Evolutionary conservation across 2,113 vertebrate genomes (phyloP), one percentile per base, ranked within the genome.

Genomic region (Etheostoma spectabile): DNA sequence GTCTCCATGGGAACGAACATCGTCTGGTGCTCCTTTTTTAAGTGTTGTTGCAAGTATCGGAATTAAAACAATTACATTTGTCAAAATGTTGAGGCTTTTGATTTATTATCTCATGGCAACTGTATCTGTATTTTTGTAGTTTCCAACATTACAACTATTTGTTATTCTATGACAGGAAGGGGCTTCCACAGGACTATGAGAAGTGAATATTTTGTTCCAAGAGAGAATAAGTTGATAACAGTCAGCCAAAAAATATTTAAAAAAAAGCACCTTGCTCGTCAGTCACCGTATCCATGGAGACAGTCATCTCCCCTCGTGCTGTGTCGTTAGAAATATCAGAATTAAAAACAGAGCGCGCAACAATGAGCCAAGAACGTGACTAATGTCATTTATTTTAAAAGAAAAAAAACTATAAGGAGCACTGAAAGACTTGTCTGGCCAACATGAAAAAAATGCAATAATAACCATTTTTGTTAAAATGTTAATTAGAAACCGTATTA

Each of bases 391-490:
- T 74, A 67, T 67, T 64, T 60, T 0, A 42, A 42, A 30, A 70
- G 35, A 38, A 53, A 45, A n/a, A 5, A 51, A 19, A 16, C 4
- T 27, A 4, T 18, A 77, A 60, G 42, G 0, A 51, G n/a, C 53
- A 27, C 1, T 22, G 21, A 52, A 16, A 46, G 63, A 24, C 53
- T 65, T 35, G 8, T 22, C 33, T 51, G 57, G 21, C 19, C 33
- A 71, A 60, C 24, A 64, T 24, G 1, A n/a, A 42, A n/a, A 42
- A 42, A n/a, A 13, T n/a, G 11, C 1, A 59, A 77, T 6, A 83
- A 65, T 76, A 79, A 84, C 78, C 79, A 71, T 1, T 19, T 66
- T 19, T 12, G 7, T 35, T 77, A 59, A 69, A 82, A 63, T 30
- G 4, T 63, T 51, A 0, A n/a, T n/a, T n/a, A n/a, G n/a, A n/a